Evolutionary conservation across 2,113 vertebrate species (phyloP).

Genomic region (Antennarius striatus): DNA sequence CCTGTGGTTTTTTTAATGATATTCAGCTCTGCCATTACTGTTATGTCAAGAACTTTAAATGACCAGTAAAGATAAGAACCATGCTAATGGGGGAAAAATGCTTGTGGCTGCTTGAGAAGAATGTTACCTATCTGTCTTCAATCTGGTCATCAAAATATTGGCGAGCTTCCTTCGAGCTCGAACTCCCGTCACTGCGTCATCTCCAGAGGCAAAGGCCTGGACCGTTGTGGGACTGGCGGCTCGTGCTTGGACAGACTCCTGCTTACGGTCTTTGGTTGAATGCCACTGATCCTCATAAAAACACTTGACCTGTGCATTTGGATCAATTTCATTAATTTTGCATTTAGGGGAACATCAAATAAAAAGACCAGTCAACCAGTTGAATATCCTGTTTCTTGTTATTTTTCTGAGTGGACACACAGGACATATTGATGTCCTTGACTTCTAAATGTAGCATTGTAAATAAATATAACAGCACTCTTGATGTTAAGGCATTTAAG

Average conservation of each 20-base stretch:
- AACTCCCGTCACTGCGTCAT: slow-evolving; percentile 44
- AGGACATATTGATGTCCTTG: no score
- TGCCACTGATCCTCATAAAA: slow-evolving; percentile 69
- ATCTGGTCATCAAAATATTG: slow-evolving; percentile 44
- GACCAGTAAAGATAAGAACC: not conserved
- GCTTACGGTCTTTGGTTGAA: not conserved
- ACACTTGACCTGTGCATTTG: slow-evolving; percentile 34
- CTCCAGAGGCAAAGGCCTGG: not conserved
- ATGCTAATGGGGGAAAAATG: not conserved
- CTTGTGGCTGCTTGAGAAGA: not conserved
- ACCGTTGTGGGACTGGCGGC: not conserved
- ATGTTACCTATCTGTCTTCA: slow-evolving; percentile 52
- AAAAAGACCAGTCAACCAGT: no score
- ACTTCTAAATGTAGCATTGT: no score
- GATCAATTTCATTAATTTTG: not conserved
- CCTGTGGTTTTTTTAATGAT: no score
- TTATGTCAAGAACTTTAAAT: no score
- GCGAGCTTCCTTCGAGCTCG: slow-evolving; percentile 56
- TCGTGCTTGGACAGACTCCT: not conserved
- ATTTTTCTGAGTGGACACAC: no score
- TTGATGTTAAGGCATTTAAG: no score
- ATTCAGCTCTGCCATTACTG: no score
- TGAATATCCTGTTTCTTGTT: no score
- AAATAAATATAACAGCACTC: no score
- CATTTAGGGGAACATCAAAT: no score